Evolutionary conservation across 2,113 vertebrate species (phyloP).

Genomic region (Greenwoodochromis staneri): DNA sequence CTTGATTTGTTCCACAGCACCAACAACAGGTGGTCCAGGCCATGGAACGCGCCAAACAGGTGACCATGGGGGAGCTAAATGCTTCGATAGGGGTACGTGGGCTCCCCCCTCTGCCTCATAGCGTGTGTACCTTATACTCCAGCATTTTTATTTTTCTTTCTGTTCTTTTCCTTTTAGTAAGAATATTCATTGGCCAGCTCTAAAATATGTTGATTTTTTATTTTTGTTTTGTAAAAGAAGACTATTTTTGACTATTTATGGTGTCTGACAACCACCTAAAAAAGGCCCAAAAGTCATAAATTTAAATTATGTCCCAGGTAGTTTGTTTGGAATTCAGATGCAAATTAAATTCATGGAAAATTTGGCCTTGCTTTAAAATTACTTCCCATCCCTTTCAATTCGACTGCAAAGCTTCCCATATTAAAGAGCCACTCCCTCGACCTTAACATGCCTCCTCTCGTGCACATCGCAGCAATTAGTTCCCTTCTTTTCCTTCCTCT

Average conservation of each 20-base stretch:
- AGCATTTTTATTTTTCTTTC: conserved; percentile 25
- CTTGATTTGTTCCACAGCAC: conserved; percentile 71
- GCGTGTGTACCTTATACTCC: conserved; percentile 71
- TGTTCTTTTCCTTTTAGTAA: conserved; percentile 20
- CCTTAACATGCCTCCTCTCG: background rate
- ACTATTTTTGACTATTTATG: background rate
- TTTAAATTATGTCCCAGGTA: background rate
- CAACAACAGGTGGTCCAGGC: conserved; percentile 95
- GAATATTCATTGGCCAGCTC: background rate
- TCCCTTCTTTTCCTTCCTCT: conserved; percentile 19
- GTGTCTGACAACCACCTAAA: background rate
- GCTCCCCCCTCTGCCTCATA: conserved; percentile 76
- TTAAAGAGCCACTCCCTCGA: conserved; percentile 9
- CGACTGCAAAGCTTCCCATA: background rate
- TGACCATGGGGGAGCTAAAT: conserved; percentile 92
- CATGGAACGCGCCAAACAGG: conserved; percentile 92
- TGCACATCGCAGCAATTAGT: conserved; percentile 49
- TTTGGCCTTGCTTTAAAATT: background rate
- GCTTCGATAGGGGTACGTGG: conserved; percentile 93
- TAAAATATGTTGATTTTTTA: background rate
- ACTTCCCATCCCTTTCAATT: background rate
- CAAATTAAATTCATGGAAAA: background rate
- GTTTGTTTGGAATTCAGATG: background rate
- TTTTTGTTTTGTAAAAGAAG: background rate
- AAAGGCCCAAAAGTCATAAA: background rate